Evolutionary conservation across 2,888 invertebrate genomes (phyloP).

Genomic region (Dione juno): DNA sequence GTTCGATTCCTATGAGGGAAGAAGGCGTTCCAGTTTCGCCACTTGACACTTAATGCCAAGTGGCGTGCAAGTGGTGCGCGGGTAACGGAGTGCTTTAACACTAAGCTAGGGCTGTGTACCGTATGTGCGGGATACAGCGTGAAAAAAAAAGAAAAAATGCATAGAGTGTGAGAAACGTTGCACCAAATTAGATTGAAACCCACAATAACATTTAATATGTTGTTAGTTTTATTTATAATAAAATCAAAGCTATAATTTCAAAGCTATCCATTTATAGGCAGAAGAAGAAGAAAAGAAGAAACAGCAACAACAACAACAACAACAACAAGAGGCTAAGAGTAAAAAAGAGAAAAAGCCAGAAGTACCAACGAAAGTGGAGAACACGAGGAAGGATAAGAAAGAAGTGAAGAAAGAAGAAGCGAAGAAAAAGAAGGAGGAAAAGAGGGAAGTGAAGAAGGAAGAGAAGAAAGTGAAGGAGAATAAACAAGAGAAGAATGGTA

Average conservation of each 20-base stretch:
- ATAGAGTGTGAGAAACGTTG: no score
- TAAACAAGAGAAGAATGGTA: constrained; percentile 67
- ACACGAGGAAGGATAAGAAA: constrained; percentile 56
- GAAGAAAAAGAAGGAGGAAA: constrained; percentile 58
- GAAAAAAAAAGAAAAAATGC: no score
- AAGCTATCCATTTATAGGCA: constrained; percentile 38
- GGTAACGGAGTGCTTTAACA: no score
- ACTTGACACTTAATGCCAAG: no score
- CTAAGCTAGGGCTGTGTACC: no score
- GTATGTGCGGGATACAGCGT: no score
- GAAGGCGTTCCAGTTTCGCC: no score
- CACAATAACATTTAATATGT: no score
- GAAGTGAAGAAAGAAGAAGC: constrained; percentile 50
- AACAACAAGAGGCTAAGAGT: constrained; percentile 49
- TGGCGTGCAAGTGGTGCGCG: no score
- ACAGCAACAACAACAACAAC: constrained; percentile 32
- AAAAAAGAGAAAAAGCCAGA: constrained; percentile 53
- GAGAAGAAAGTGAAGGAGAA: constrained; percentile 58
- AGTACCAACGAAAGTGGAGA: constrained; percentile 47
- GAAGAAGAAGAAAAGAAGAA: constrained; percentile 49
- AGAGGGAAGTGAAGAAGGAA: constrained; percentile 52
- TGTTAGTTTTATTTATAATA: no score
- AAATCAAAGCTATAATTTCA: background rate
- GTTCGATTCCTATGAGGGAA: no score
- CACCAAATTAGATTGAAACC: no score